Conservation (phyloP, 2,888 invertebrate species). For the Chamaedrilus cognettii region DNA sequence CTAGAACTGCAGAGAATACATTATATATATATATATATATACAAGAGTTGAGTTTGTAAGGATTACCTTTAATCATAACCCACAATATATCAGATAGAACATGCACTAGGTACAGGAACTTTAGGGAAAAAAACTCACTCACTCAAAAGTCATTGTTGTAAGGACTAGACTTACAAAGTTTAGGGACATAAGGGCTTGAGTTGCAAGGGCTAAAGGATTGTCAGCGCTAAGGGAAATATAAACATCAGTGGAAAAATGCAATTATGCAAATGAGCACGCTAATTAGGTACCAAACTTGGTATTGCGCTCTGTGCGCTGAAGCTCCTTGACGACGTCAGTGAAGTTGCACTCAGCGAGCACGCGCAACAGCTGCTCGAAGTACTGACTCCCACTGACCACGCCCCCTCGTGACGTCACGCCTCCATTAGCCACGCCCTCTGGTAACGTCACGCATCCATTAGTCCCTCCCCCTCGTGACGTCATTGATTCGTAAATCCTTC, state of each 20-base stretch:
- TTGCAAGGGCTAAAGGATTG: too few species aligned
- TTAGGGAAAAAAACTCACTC: too few species aligned
- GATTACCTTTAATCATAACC: too few species aligned
- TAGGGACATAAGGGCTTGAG: too few species aligned
- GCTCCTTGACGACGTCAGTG: slow-evolving; percentile 17
- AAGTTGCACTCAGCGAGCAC: slow-evolving; percentile 15
- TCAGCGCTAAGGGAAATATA: background rate
- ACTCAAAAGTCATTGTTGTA: too few species aligned
- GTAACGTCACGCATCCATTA: too few species aligned
- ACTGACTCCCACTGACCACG: background rate
- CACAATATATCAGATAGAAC: too few species aligned
- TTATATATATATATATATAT: background rate
- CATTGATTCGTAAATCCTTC: too few species aligned
- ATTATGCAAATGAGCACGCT: background rate
- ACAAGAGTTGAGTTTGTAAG: background rate
- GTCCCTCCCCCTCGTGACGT: too few species aligned
- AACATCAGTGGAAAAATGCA: background rate
- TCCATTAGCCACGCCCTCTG: background rate
- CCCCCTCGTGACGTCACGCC: background rate
- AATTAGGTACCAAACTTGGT: slow-evolving; percentile 31
- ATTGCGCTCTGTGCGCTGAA: slow-evolving; percentile 23
- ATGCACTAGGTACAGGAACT: too few species aligned
- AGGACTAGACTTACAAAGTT: too few species aligned
- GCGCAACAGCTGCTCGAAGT: slow-evolving; percentile 27
- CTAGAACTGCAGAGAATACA: background rate